Evolutionary conservation across 2,888 invertebrate genomes (phyloP).

Genomic region (Patella ulyssiponensis): DNA sequence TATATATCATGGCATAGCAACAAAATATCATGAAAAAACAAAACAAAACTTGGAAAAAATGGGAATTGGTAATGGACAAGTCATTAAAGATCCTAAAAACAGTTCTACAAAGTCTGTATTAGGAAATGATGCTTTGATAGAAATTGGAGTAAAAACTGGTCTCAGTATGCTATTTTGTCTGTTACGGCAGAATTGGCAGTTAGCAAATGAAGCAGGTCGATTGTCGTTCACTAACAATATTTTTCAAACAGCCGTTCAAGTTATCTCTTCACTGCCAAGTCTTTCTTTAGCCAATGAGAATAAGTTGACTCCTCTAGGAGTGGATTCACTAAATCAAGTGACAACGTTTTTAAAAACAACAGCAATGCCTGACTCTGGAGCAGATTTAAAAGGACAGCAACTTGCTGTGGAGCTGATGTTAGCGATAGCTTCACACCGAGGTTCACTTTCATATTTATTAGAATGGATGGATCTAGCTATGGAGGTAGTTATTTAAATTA

Average conservation of each 20-base stretch:
- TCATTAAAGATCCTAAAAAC: slow-evolving; percentile 20
- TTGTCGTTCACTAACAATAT: slow-evolving; percentile 77
- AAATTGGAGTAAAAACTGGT: slow-evolving; percentile 78
- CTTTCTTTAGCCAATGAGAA: slow-evolving; percentile 77
- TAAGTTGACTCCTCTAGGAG: slow-evolving; percentile 74
- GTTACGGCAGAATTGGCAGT: slow-evolving; percentile 77
- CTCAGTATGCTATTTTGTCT: slow-evolving; percentile 77
- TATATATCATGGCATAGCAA: slow-evolving; percentile 76
- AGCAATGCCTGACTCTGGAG: slow-evolving; percentile 74
- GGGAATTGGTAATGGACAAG: slow-evolving; percentile 19
- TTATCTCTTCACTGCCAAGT: slow-evolving; percentile 76
- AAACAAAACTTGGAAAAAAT: slow-evolving; percentile 23
- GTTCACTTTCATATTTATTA: slow-evolving; percentile 76
- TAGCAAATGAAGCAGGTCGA: slow-evolving; percentile 54
- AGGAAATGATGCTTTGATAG: slow-evolving; percentile 75
- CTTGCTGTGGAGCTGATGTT: slow-evolving; percentile 76
- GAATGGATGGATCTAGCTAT: slow-evolving; percentile 79
- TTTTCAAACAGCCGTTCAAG: slow-evolving; percentile 76
- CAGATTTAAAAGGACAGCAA: slow-evolving; percentile 72
- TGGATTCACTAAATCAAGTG: slow-evolving; percentile 76
- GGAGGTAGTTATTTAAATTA: slow-evolving; percentile 43
- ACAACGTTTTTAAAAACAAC: slow-evolving; percentile 73
- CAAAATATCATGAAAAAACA: slow-evolving; percentile 74
- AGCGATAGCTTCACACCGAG: slow-evolving; percentile 77
- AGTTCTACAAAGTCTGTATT: slow-evolving; percentile 16